Evolutionary conservation across 2,888 invertebrate species (phyloP), one percentile per base, ranked within the genome.

Genomic region (Phrixothrix hirtus): DNA sequence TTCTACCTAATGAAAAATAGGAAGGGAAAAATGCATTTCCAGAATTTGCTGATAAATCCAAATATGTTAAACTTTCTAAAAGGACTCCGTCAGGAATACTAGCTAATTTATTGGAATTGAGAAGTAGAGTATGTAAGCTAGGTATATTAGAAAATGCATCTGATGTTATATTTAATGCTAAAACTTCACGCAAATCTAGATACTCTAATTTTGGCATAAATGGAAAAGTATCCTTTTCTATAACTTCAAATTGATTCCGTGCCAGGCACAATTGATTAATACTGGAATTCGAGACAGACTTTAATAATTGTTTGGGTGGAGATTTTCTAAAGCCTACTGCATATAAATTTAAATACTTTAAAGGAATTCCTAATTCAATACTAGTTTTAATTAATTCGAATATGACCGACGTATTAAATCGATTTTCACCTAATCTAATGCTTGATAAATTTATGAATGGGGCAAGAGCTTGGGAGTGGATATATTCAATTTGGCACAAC

Each of bases 241-340:
- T 75, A 1, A 76, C 66, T 71, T 82, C 81, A 61, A 84, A 83
- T 59, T 81, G 81, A 63, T 84, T 84, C 38, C 77, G 69, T 0
- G 79, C 74, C 29, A 84, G 63, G 42, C 73, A 74, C 31, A 84
- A 68, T 35, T 71, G 69, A 16, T 73, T 77, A 29, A 83, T 76
- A 1, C 78, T 79, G 0, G 81, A 77, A 10, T 75, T 70, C 3
- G 81, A 79, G 37, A 84, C 78, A 0, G 78, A 72, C 47, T 78
- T 67, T 62, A 84, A 67, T 3, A 84, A 63, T 2, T 68, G 58
- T 48, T 62, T 75, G 0, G 82, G 82, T 0, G 80, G 77, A 13
- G 70, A 67, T 63, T 78, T 81, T 31, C 80, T 74, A 44, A 82
- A 81, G 1, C 81, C 82, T 69, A 80, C 75, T 1, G 77, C 78